phyloP scores from a whole-genome alignment of 2,888 invertebrate genomes.

The Zele albiditarsus region DNA sequence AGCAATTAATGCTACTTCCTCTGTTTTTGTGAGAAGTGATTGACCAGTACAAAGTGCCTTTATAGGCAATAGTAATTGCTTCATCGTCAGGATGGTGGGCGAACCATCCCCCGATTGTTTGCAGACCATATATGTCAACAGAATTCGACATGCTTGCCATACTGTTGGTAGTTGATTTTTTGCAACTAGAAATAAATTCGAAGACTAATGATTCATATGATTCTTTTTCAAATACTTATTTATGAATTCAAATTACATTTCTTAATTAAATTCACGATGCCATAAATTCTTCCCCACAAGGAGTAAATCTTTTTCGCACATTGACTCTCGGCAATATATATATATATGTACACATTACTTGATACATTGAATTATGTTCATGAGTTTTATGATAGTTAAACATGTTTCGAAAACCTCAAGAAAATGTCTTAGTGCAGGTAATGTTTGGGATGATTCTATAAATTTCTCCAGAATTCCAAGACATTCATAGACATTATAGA shows the following conservation, averaged over 20 bases:
- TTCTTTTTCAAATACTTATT: not conserved
- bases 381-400: too few relatives aligned
- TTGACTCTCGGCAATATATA: too few relatives aligned
- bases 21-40: slow-evolving; percentile 82
- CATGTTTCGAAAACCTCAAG: too few relatives aligned
- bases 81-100: slow-evolving; percentile 70
- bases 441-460: too few relatives aligned
- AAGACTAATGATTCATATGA: not conserved
- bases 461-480: too few relatives aligned
- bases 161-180: slow-evolving; percentile 80
- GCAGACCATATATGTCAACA: slow-evolving; percentile 79
- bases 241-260: not conserved
- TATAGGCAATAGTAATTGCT: slow-evolving; percentile 79
- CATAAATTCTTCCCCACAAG: too few relatives aligned
- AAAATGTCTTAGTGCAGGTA: too few relatives aligned
- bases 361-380: too few relatives aligned
- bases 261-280: too few relatives aligned
- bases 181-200: slow-evolving; percentile 75
- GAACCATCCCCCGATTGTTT: slow-evolving; percentile 70
- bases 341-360: too few relatives aligned
- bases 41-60: slow-evolving; percentile 83
- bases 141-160: slow-evolving; percentile 80
- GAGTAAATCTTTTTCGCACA: too few relatives aligned
- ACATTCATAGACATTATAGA: too few relatives aligned
- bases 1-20: slow-evolving; percentile 84